Base-by-base conservation (phyloP, 2,888 invertebrate genomes). In the Trileptium ribeirensis region DNA sequence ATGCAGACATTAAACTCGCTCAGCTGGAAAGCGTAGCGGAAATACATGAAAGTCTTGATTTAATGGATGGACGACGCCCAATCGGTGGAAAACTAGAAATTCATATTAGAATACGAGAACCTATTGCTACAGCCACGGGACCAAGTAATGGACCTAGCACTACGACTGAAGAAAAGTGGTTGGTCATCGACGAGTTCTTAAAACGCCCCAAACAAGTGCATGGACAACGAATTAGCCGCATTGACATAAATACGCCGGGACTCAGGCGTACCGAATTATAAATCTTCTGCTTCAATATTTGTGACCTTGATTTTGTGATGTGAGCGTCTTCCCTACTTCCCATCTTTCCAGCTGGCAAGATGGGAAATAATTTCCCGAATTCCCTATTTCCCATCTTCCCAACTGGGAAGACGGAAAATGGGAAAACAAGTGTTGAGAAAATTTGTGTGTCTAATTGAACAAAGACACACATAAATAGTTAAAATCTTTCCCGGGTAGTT, bases 21-120 rank as follows among this genome's bases (percentile, higher is more conserved):
- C 93, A 93, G n/a, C 90, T 98, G 82, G 97, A 97, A 91, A 93
- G 93, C 0, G 92, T 93, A 82, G 94, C 95, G 88, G 94, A 94
- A 51, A 89, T 97, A 81, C 97, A 98, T 88, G 96, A 97, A 80
- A 83, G 85, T 79, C 82, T 85, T 8, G 86, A 90, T 87, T 81
- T 89, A 81, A 86, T 67, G 83, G 85, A 84, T 3, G 81, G 82
- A n/a, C 80, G 81, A 19, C 34, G 51, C 29, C 79, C 81, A 3
- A 0, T 15, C 0, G 80, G 80, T n/a, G 78, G 79, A 19, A 79
- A 80, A 31, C 39, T 79, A 24, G 82, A 81, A 38, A 74, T 74
- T 83, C 8, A 82, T 39, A 78, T 86, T 1, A 82, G 86, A 1
- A 82, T 86, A 51, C 83, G 86, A 29, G 85, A 86, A 67, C 86